Base-by-base conservation (phyloP, 2,797 vertebrate genomes). In the Sciurus vulgaris region DNA sequence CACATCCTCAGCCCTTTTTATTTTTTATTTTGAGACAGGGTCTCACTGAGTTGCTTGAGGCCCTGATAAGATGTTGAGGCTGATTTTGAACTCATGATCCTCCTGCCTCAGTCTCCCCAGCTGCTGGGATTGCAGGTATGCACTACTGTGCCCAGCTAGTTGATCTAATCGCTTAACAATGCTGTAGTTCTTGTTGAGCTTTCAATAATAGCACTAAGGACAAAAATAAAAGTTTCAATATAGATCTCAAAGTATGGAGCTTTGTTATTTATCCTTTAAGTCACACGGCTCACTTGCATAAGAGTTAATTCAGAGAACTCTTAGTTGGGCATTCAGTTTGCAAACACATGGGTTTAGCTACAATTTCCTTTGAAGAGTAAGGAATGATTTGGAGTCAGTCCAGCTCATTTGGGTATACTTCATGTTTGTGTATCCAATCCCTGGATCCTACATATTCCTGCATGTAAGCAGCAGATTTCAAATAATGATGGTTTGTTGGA, bases 191-290 rank as follows among this genome's bases (percentile, higher is more conserved):
- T 47, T 33, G 11, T 33, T 49, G 54, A 79, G 22, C 44, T 76
- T 83, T 90, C 20, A 92, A 77, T 17, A n/a, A 72, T 24, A 96
- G 72, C 28, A 83, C 41, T 47, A 78, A 49, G 0, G n/a, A 44
- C 2, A 44, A 70, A 38, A 93, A 28, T 54, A 83, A 2, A 49
- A 74, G 44, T 69, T 61, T 41, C 54, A 65, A 69, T 22, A 22
- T 2, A 85, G 51, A 10, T 72, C 89, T 89, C 33, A 49, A 76
- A 76, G 51, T 3, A 59, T 41, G 82, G 72, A 54, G 20, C 18
- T 81, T 86, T 35, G 20, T n/a, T 70, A 69, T 38, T 85, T 56
- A 38, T 74, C 59, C n/a, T 63, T 96, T 70, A 86, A 88, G 59
- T 67, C 24, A 14, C 41, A 54, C 6, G 3, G 4, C 47, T 61